phyloP scores from a whole-genome alignment of 30 jellyfish, hydroid and myxozoan species.

The Aurelia aurita region DNA sequence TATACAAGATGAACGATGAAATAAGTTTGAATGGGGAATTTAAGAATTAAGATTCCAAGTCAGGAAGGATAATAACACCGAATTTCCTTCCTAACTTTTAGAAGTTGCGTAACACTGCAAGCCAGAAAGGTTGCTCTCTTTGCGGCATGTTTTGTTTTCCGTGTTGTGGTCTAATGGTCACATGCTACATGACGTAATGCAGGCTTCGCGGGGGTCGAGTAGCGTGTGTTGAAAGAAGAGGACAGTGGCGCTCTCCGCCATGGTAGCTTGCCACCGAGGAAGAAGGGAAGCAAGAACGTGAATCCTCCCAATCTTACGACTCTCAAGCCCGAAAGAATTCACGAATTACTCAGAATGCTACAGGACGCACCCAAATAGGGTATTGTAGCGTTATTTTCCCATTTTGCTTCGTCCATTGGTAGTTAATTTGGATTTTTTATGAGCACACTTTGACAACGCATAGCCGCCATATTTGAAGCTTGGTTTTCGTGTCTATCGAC shows the following conservation, averaged over 20 bases:
- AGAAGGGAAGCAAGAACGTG: conserved; percentile 2
- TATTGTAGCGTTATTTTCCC: conserved; percentile 81
- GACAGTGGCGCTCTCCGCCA: conserved; percentile 71
- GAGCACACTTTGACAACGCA: conserved; percentile 26
- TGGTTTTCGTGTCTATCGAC: not conserved
- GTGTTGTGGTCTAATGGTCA: conserved; percentile 23
- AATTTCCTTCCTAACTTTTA: too few relatives aligned
- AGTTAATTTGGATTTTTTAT: not conserved
- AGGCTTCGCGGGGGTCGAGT: conserved; percentile 80
- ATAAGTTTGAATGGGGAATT: too few relatives aligned
- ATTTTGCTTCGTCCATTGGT: conserved; percentile 28
- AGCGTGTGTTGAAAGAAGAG: conserved; percentile 54
- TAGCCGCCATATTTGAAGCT: conserved; percentile 43
- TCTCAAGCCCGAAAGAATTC: conserved; percentile 63
- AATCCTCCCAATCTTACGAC: conserved; percentile 59
- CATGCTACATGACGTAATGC: conserved; percentile 37
- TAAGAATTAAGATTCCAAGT: too few relatives aligned
- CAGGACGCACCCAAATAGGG: conserved; percentile 86
- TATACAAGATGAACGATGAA: too few relatives aligned
- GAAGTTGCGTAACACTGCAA: too few relatives aligned
- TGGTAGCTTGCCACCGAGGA: conserved; percentile 75
- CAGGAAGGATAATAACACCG: too few relatives aligned
- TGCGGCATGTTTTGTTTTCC: not conserved
- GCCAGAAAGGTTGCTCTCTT: too few relatives aligned
- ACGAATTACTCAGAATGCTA: conserved; percentile 62